Percentiles rank a stretch among this genome's conserved stretches.
Evolutionary conservation across 1,140 invertebrate species (phyloP).

Genomic region (Hylaeus anthracinus): DNA sequence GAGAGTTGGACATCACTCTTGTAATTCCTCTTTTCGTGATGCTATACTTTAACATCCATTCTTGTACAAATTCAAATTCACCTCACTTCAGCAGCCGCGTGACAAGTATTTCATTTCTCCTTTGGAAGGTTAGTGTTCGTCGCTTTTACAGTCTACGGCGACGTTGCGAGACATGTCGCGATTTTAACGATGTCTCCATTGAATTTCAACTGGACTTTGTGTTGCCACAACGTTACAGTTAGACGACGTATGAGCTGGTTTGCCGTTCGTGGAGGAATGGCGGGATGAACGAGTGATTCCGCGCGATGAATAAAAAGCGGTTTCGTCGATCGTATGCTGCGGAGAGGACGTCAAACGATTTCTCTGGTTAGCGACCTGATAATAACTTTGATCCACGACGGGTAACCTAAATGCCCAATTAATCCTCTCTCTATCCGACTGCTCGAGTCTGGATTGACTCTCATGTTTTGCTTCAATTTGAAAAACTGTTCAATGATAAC

Average conservation of each 20-base stretch:
- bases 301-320: constrained; percentile 43
- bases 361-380: constrained; percentile 26
- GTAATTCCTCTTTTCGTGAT: too few relatives aligned
- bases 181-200: constrained; percentile 32
- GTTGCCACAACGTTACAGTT: constrained; percentile 34
- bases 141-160: background rate
- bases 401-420: constrained; percentile 42
- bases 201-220: constrained; percentile 35
- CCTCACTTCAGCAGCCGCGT: background rate
- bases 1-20: too few relatives aligned
- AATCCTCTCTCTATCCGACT: background rate
- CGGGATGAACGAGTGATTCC: constrained; percentile 30
- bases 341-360: constrained; percentile 26
- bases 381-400: constrained; percentile 19
- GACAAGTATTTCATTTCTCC: too few relatives aligned
- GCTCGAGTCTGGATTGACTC: too few relatives aligned
- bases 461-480: too few relatives aligned
- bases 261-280: background rate
- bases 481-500: too few relatives aligned
- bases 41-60: too few relatives aligned
- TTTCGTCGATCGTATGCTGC: background rate
- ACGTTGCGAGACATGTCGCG: background rate
- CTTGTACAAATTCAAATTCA: too few relatives aligned
- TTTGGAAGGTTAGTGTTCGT: background rate
- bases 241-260: constrained; percentile 38